A percentile compares a stretch with the other conserved stretches of the same genome.
Evolutionary conservation across 30 jellyfish, hydroid and myxozoan species (phyloP).

Genomic region (Aurelia sp.): DNA sequence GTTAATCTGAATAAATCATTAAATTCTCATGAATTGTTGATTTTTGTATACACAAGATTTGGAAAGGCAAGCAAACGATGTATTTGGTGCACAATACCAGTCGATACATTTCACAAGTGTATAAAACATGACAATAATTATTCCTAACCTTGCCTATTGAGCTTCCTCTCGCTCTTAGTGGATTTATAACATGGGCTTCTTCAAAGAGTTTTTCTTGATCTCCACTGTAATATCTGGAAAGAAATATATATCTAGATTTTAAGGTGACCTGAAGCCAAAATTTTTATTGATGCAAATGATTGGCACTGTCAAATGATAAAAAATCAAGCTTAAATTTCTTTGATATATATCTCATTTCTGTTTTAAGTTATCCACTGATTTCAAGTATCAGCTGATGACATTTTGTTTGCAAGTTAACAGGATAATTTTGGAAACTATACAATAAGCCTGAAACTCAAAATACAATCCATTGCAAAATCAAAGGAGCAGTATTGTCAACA

Average conservation of each 20-base stretch:
- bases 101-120: neutral
- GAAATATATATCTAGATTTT: neutral
- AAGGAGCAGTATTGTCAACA: too few species aligned
- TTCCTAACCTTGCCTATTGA: constrained; percentile 37
- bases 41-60: neutral
- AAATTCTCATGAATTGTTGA: neutral
- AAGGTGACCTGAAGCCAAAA: neutral
- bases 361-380: too few species aligned
- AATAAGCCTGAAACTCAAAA: too few species aligned
- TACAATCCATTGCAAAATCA: too few species aligned
- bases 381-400: too few species aligned
- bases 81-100: neutral
- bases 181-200: constrained; percentile 99
- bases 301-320: too few species aligned
- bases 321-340: too few species aligned
- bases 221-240: constrained; percentile 90
- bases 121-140: neutral
- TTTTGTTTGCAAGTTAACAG: too few species aligned
- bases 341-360: too few species aligned
- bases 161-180: constrained; percentile 54
- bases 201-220: constrained; percentile 96
- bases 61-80: neutral
- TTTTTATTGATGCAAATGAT: neutral
- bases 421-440: too few species aligned
- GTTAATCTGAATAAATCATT: neutral